Base-by-base conservation (phyloP, 2,888 invertebrate species). In the Eupithecia centaureata region DNA sequence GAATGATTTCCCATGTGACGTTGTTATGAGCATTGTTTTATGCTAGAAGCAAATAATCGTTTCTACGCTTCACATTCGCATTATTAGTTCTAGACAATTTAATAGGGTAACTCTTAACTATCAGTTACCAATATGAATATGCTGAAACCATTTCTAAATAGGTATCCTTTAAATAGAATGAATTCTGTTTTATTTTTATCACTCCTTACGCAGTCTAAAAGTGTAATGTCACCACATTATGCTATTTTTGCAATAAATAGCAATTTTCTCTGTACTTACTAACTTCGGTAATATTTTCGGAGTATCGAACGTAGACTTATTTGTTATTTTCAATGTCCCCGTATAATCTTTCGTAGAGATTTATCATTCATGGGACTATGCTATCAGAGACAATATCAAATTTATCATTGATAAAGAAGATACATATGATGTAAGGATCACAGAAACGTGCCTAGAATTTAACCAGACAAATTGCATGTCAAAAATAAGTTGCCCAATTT, bases 1-100 rank as follows among this genome's bases (percentile, higher is more conserved):
- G 57, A 61, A 51, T 28, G 28, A 58, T 68, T 62, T 68, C 68
- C 68, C 65, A 42, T 65, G 64, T 54, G 65, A 42, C 65, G 22
- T 62, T 32, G 42, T 56, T 51, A 60, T n/a, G 30, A n/a, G n/a
- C 33, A 54, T 47, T n/a, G 13, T 58, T 68, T 61, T 47, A 15
- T 38, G n/a, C 42, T 8, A 42, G 42, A 42, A 38, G n/a, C 38
- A 42, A 18, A 8, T 42, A n/a, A 35, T 35, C n/a, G 35, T n/a
- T 38, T 18, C 10, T 42, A 42, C 10, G 18, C 3, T 42, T 42
- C 4, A 22, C 18, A 0, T 18, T 42, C 8, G 18, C 8, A 1
- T n/a, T 38, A 38, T 38, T 38, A 18, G 42, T 18, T 18, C 18
- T 18, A 8, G 18, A 5, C 38, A n/a, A 38, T n/a, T 38, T 5